Conservation (phyloP, 1,140 invertebrate species). For the Teleogryllus occipitalis region DNA sequence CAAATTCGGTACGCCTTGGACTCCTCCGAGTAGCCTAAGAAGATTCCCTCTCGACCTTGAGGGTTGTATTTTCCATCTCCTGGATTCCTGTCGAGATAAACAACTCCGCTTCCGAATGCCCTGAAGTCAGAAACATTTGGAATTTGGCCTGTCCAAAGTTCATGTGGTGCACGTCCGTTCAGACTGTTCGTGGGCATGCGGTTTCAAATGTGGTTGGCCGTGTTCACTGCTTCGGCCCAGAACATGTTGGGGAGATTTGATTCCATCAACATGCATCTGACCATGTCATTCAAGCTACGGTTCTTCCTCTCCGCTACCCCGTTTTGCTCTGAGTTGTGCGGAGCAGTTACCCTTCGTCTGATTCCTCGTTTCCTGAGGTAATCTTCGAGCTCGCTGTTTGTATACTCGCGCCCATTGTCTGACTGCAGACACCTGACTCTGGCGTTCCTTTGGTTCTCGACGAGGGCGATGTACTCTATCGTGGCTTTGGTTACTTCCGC, state of each 20-base stretch:
- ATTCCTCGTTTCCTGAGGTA: not conserved
- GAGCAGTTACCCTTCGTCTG: conserved; percentile 9
- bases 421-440: no score
- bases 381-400: no score
- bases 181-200: conserved; percentile 26
- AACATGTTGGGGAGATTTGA: conserved; percentile 27
- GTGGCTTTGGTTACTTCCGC: no score
- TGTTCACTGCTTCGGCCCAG: conserved; percentile 32
- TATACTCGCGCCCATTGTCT: no score
- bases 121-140: conserved; percentile 28
- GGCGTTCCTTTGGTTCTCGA: no score
- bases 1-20: conserved; percentile 31
- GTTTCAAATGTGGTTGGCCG: conserved; percentile 31
- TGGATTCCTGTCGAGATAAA: no score
- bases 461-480: no score
- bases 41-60: conserved; percentile 24
- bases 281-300: conserved; percentile 31
- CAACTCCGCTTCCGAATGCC: conserved; percentile 27
- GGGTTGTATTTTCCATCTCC: conserved; percentile 20
- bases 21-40: conserved; percentile 31
- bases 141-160: conserved; percentile 28
- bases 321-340: conserved; percentile 33
- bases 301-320: conserved; percentile 33
- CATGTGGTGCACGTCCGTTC: conserved; percentile 26
- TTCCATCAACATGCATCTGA: conserved; percentile 30